Conservation (phyloP, 2,888 invertebrate species). For the Petrolisthes manimaculis region DNA sequence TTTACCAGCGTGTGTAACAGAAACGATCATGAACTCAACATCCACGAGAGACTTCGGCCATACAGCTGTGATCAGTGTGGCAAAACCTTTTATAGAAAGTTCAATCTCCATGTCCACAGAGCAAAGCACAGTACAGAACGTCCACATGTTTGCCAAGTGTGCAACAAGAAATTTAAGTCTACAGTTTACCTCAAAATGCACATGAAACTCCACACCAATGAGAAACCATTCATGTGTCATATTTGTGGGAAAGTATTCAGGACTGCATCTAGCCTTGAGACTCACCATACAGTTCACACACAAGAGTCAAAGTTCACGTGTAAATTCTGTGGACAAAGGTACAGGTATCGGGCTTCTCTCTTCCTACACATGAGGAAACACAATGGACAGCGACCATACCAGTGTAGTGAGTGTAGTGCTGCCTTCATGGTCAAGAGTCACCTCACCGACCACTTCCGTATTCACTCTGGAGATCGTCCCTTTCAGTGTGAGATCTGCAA, state of each 20-base stretch:
- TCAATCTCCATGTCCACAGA: conserved; percentile 22
- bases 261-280: not conserved
- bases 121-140: conserved; percentile 10
- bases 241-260: conserved; percentile 34
- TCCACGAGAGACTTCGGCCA: conserved; percentile 14
- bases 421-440: conserved; percentile 32
- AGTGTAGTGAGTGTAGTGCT: conserved; percentile 15
- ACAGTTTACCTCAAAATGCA: conserved; percentile 6
- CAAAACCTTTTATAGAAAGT: conserved; percentile 30
- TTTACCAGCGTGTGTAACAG: not conserved
- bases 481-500: conserved; percentile 31
- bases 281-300: conserved; percentile 9
- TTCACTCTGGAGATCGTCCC: conserved; percentile 31
- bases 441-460: conserved; percentile 34
- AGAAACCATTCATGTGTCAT: conserved; percentile 29
- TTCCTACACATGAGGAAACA: conserved; percentile 27
- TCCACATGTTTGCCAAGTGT: conserved; percentile 22
- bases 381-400: conserved; percentile 15
- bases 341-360: conserved; percentile 25
- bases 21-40: conserved; percentile 26
- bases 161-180: conserved; percentile 22
- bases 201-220: conserved; percentile 24
- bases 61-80: conserved; percentile 24
- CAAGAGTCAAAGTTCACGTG: conserved; percentile 18
- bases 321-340: conserved; percentile 9